Percentiles rank a stretch among this genome's conserved stretches.
Evolutionary conservation across 2,113 vertebrate species (phyloP).

Genomic region (Carollia perspicillata): DNA sequence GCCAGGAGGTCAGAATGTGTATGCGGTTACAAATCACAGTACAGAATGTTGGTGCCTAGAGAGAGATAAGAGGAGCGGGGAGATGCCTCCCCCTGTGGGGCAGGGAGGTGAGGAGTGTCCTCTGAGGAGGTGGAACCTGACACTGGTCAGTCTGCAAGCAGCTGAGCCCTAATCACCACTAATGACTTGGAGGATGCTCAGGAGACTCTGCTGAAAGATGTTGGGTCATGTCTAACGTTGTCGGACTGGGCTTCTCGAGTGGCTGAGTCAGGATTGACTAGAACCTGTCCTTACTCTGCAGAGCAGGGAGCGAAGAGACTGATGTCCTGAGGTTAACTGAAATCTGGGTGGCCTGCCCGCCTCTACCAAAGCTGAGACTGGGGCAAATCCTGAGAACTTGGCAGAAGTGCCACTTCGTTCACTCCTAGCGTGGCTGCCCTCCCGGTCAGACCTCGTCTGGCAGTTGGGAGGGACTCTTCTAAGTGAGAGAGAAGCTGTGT

Average conservation of each 20-base stretch:
- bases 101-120: neutral
- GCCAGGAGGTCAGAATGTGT: neutral
- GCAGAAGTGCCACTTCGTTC: neutral
- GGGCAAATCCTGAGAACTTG: neutral
- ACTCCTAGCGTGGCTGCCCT: neutral
- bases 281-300: neutral
- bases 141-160: neutral
- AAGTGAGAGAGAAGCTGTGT: neutral
- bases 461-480: neutral
- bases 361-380: neutral
- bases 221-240: neutral
- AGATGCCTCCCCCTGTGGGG: accelerated
- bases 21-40: neutral
- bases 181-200: neutral
- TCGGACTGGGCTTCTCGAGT: neutral
- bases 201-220: neutral
- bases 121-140: neutral
- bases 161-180: neutral
- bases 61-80: neutral
- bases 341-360: neutral
- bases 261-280: neutral
- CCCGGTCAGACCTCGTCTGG: neutral
- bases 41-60: neutral
- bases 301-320: neutral
- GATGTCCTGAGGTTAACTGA: neutral